A percentile compares a stretch with the other conserved stretches of the same genome.
Conservation (phyloP, 2,113 vertebrate genomes). For the Tenrec ecaudatus region DNA sequence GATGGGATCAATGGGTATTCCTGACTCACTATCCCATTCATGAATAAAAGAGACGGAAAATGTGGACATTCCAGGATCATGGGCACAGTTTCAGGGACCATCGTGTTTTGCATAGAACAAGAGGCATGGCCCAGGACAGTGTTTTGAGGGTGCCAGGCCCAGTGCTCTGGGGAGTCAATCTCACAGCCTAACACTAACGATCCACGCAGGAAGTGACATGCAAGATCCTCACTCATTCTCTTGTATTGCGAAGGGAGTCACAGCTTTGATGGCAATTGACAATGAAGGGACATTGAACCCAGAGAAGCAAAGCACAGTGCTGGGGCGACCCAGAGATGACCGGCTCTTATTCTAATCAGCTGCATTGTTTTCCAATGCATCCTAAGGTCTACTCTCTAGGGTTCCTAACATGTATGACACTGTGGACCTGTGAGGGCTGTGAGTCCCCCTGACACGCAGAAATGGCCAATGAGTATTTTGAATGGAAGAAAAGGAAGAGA, state of each 20-base stretch:
- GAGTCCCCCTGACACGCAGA: not conserved
- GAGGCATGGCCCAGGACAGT: not conserved
- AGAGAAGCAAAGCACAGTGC: not conserved
- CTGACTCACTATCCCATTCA: not conserved
- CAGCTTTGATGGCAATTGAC: too few relatives aligned
- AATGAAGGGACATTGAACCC: not conserved
- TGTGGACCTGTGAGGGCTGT: accelerated
- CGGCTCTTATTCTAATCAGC: not conserved
- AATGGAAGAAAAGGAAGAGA: not conserved
- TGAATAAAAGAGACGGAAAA: not conserved
- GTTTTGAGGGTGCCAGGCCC: not conserved
- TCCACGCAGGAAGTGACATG: not conserved
- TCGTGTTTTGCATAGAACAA: not conserved
- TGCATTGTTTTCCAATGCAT: not conserved
- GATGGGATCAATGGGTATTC: not conserved
- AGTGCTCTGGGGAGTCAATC: not conserved
- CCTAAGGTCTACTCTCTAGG: accelerated
- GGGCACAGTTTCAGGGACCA: too few relatives aligned
- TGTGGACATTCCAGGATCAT: not conserved
- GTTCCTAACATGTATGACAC: not conserved
- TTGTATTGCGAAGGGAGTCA: too few relatives aligned
- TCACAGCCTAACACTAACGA: not conserved
- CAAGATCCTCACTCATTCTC: not conserved
- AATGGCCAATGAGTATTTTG: not conserved
- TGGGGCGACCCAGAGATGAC: not conserved